Percentiles rank a stretch among this genome's conserved stretches.
These are phyloP conservation scores for Nibea coibor DNA, from an alignment of 2,113 vertebrate species.

Conservation along the genomic window DNA sequence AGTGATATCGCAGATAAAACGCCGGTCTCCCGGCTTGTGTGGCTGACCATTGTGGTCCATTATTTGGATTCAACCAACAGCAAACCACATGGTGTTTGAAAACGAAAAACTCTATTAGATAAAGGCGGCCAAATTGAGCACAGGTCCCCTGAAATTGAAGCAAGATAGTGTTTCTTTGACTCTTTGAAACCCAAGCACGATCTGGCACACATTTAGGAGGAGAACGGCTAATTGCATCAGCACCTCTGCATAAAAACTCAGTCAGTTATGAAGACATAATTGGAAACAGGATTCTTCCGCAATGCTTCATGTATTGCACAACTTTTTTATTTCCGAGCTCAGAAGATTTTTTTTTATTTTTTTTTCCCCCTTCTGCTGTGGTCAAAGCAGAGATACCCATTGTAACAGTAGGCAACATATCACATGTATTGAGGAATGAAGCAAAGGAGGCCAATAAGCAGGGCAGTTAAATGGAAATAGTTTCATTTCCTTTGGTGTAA, in stretches of 20 bases:
- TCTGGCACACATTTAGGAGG: slow-evolving; percentile 70
- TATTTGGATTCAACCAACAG: slow-evolving; percentile 68
- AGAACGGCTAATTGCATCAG: slow-evolving; percentile 76
- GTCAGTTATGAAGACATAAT: slow-evolving; percentile 78
- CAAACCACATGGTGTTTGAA: slow-evolving; percentile 73
- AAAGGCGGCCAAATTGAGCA: slow-evolving; percentile 76
- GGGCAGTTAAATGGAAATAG: slow-evolving; percentile 76
- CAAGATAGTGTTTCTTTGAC: slow-evolving; percentile 73
- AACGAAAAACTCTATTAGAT: slow-evolving; percentile 72
- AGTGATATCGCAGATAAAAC: slow-evolving; percentile 53
- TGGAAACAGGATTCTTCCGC: slow-evolving; percentile 70
- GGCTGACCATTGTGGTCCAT: slow-evolving; percentile 47
- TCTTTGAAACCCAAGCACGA: slow-evolving; percentile 77
- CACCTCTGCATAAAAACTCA: slow-evolving; percentile 78
- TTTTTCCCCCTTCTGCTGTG: slow-evolving; percentile 40
- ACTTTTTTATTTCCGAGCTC: slow-evolving; percentile 64
- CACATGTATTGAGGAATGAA: slow-evolving; percentile 59
- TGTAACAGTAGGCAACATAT: slow-evolving; percentile 66
- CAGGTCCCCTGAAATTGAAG: slow-evolving; percentile 74
- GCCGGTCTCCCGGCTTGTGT: slow-evolving; percentile 44
- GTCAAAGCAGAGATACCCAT: slow-evolving; percentile 58
- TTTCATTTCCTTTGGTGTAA: slow-evolving; percentile 82
- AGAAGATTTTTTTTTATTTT: slow-evolving; percentile 4
- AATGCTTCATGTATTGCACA: slow-evolving; percentile 62
- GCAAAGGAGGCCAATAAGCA: slow-evolving; percentile 71